phyloP scores from a whole-genome alignment of 2,797 vertebrate genomes.

The Decapterus maruadsi region DNA sequence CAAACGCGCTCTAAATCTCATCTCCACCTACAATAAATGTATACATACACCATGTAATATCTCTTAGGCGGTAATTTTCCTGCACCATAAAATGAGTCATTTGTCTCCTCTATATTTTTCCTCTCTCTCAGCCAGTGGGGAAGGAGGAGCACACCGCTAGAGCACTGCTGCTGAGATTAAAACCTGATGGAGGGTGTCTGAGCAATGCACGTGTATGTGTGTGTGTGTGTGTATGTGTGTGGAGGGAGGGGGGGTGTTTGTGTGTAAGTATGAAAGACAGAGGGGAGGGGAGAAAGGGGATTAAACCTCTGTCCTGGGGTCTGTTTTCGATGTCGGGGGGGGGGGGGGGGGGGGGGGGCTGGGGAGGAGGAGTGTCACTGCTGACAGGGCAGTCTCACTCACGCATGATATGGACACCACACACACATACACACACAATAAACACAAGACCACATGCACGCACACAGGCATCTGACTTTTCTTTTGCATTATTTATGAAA shows the following conservation, averaged over 20 bases:
- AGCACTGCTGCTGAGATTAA: slow-evolving; percentile 73
- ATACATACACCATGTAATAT: slow-evolving; percentile 71
- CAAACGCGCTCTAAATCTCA: slow-evolving; percentile 66
- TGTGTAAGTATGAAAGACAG: slow-evolving; percentile 3
- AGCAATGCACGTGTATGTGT: slow-evolving; percentile 40
- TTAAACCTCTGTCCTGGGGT: slow-evolving; percentile 75
- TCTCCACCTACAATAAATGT: slow-evolving; percentile 66
- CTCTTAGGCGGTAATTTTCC: slow-evolving; percentile 72
- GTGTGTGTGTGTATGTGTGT: slow-evolving; percentile 13
- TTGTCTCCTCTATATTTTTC: slow-evolving; percentile 72
- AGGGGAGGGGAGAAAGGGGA: slow-evolving; percentile 37
- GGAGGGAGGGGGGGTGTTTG: slow-evolving; percentile 40
- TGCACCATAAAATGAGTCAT: slow-evolving; percentile 74
- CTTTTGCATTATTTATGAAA: slow-evolving; percentile 83
- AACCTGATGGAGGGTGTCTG: slow-evolving; percentile 78
- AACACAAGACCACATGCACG: too few relatives aligned
- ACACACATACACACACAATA: slow-evolving; percentile 1
- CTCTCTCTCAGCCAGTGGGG: slow-evolving; percentile 44
- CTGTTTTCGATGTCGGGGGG: slow-evolving; percentile 64
- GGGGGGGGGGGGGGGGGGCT: slow-evolving; percentile 53
- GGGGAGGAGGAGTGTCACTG: slow-evolving; percentile 68
- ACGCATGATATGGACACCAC: slow-evolving; percentile 55
- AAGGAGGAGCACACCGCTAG: slow-evolving; percentile 59
- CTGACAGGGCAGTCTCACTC: slow-evolving; percentile 83
- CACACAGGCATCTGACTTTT: slow-evolving; percentile 38